Conservation (phyloP, 2,797 vertebrate species). For the Graptemys geographica region DNA sequence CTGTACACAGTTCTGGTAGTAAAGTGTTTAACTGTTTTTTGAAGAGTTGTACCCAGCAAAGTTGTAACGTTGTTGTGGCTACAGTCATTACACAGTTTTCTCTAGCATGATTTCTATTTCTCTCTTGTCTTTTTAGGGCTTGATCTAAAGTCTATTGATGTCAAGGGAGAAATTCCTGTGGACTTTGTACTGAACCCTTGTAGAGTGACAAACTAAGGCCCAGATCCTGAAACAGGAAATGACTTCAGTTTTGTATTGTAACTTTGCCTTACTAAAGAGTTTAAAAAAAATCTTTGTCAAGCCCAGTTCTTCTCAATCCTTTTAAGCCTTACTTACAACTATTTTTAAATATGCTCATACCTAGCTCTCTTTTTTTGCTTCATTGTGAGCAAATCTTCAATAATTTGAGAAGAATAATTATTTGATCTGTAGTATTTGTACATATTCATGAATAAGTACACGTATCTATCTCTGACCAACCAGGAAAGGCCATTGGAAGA, state of each 20-base stretch:
- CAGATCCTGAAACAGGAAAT: not conserved
- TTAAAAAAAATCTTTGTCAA: not conserved
- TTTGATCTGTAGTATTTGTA: not conserved
- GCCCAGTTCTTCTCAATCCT: not conserved
- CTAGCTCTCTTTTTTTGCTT: not conserved
- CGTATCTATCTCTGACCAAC: not conserved
- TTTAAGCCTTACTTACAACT: not conserved
- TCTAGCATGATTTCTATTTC: not conserved
- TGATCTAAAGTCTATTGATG: not conserved
- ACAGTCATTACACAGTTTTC: not conserved
- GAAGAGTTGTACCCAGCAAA: not conserved
- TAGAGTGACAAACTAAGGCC: not conserved
- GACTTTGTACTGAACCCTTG: not conserved
- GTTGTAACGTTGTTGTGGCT: not conserved
- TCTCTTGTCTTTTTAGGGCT: not conserved
- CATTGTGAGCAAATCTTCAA: not conserved
- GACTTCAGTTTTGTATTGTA: too few relatives aligned
- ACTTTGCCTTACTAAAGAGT: too few relatives aligned
- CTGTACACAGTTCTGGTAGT: not conserved
- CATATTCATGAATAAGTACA: not conserved
- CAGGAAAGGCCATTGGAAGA: not conserved
- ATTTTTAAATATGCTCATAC: not conserved
- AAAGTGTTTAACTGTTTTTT: not conserved
- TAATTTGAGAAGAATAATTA: not conserved
- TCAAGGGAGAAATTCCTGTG: not conserved